Evolutionary conservation across 2,113 vertebrate genomes (phyloP).

Genomic region (Cynoglossus semilaevis): DNA sequence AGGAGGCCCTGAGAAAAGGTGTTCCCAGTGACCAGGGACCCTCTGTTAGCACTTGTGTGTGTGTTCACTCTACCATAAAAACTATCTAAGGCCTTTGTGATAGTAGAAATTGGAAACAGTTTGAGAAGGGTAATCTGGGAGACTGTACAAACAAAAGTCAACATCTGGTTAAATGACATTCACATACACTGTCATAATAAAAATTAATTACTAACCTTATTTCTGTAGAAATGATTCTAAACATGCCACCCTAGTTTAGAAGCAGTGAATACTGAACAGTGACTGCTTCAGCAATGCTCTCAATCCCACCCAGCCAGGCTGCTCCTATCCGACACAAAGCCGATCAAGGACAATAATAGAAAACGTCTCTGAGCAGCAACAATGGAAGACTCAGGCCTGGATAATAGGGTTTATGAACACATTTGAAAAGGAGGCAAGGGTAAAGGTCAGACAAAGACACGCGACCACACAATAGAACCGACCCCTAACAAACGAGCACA

Average conservation of each 20-base stretch:
- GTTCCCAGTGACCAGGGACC: background rate
- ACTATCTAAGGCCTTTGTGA: background rate
- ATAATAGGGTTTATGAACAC: conserved; percentile 44
- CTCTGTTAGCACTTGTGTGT: background rate
- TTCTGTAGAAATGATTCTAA: conserved; percentile 22
- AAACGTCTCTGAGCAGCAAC: conserved; percentile 23
- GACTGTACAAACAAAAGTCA: background rate
- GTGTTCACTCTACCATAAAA: background rate
- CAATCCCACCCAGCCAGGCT: conserved; percentile 39
- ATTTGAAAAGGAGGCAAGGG: conserved; percentile 30
- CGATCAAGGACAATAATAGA: conserved; percentile 50
- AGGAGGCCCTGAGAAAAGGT: background rate
- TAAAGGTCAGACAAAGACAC: conserved; percentile 16
- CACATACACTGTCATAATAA: background rate
- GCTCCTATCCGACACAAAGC: conserved; percentile 29
- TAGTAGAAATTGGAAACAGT: background rate
- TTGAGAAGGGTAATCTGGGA: background rate
- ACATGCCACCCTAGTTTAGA: conserved; percentile 6
- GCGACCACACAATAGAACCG: background rate
- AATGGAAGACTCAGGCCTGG: conserved; percentile 27
- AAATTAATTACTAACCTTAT: conserved; percentile 14
- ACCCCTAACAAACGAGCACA: conserved; percentile 5
- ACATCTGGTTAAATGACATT: background rate
- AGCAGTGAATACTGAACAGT: conserved; percentile 17
- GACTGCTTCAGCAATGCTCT: background rate